Evolutionary conservation across 2,797 vertebrate species (phyloP).

Genomic region (Chaunax sp.): DNA sequence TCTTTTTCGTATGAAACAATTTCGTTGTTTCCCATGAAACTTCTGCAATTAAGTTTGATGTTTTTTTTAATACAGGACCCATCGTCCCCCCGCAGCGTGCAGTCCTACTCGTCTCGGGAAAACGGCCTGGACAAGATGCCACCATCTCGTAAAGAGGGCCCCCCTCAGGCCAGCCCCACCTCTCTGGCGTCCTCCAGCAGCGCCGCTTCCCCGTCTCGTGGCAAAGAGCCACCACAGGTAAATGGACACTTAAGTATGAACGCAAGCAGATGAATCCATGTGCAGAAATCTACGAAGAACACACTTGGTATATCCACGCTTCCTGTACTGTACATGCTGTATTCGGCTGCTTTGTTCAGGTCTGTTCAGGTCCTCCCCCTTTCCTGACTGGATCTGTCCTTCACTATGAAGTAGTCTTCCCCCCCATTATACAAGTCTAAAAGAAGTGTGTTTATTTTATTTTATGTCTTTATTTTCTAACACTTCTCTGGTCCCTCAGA

Average conservation of each 20-base stretch:
- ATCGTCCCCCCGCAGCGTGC: constrained; percentile 88
- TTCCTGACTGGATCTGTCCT: neutral
- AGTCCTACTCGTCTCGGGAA: constrained; percentile 90
- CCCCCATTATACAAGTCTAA: neutral
- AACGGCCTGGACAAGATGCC: constrained; percentile 89
- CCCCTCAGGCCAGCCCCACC: constrained; percentile 85
- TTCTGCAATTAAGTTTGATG: neutral
- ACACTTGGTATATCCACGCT: neutral
- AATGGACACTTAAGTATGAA: neutral
- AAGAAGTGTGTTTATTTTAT: neutral
- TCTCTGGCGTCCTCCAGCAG: constrained; percentile 92
- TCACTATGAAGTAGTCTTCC: neutral
- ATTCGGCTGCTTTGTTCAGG: constrained; percentile 12
- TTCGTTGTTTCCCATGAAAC: neutral
- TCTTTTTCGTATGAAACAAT: neutral
- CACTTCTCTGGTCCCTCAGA: constrained; percentile 66
- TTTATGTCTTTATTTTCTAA: constrained; percentile 9
- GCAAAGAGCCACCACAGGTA: constrained; percentile 84
- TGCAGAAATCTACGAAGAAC: constrained; percentile 1
- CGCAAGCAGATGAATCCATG: no score
- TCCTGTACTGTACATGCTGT: no score
- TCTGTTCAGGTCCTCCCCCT: constrained; percentile 4
- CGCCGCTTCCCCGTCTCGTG: constrained; percentile 84
- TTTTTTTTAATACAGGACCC: constrained; percentile 79
- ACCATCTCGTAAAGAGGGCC: constrained; percentile 82